These are phyloP conservation scores for Propithecus perrieri DNA, from an alignment of 2,797 vertebrate species.

Conservation along the genomic window DNA sequence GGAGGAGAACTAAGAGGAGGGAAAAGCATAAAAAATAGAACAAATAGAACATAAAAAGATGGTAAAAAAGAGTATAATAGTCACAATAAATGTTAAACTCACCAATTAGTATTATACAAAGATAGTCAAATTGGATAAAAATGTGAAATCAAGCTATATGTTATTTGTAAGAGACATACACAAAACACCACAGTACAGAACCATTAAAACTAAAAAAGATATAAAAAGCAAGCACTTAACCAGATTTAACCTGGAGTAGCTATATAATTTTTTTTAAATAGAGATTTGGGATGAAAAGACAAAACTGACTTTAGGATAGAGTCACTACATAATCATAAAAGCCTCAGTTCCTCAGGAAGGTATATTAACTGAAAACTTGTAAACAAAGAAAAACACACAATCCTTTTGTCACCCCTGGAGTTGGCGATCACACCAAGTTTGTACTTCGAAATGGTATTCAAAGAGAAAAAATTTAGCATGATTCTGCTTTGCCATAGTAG, in stretches of 20 bases:
- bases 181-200: neutral
- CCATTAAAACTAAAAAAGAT: neutral
- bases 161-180: neutral
- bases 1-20: neutral
- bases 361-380: neutral
- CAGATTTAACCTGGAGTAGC: neutral
- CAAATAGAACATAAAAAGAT: neutral
- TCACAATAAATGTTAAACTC: constrained; percentile 11
- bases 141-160: neutral
- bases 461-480: neutral
- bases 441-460: neutral
- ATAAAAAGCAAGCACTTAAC: neutral
- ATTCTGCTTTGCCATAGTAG: neutral
- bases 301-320: neutral
- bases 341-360: neutral
- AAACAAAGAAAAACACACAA: neutral
- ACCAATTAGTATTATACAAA: neutral
- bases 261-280: neutral
- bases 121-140: neutral
- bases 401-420: neutral
- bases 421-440: neutral
- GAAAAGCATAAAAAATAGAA: neutral
- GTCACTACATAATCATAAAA: neutral
- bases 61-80: neutral
- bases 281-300: neutral